A percentile compares a stretch with the other conserved stretches of the same genome.
Evolutionary conservation across 1,140 invertebrate genomes (phyloP).

Genomic region (Choristoneura fumiferana): DNA sequence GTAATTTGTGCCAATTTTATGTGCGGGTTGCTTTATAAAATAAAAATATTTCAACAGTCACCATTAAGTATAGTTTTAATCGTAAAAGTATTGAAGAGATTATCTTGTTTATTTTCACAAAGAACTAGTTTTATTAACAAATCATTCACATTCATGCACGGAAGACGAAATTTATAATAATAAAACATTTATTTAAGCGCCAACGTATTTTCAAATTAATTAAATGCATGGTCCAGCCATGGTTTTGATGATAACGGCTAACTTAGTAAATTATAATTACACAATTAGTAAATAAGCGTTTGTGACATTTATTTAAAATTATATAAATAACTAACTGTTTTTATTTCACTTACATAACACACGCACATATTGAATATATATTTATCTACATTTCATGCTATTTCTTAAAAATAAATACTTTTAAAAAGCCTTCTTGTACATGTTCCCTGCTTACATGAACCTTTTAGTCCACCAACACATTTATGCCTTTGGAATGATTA

Average conservation of each 20-base stretch:
- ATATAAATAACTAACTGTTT: slow-evolving; percentile 5
- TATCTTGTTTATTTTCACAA: neutral
- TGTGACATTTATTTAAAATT: slow-evolving; percentile 11
- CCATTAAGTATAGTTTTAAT: neutral
- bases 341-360: slow-evolving; percentile 5
- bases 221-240: slow-evolving; percentile 22
- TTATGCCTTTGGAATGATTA: neutral
- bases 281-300: slow-evolving; percentile 5
- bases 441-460: slow-evolving; percentile 5
- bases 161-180: slow-evolving; percentile 39
- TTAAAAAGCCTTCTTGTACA: neutral
- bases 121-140: slow-evolving; percentile 10
- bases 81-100: neutral
- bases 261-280: neutral
- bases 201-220: slow-evolving; percentile 5
- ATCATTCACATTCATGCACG: slow-evolving; percentile 21
- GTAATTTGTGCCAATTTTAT: slow-evolving; percentile 1
- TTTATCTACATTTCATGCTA: slow-evolving; percentile 13
- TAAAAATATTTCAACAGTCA: neutral
- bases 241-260: slow-evolving; percentile 1
- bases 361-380: slow-evolving; percentile 9
- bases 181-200: slow-evolving; percentile 19
- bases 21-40: neutral
- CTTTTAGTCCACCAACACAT: neutral
- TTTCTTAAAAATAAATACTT: slow-evolving; percentile 13